Conservation (phyloP, 2,797 vertebrate genomes). For the Parambassis ranga region DNA sequence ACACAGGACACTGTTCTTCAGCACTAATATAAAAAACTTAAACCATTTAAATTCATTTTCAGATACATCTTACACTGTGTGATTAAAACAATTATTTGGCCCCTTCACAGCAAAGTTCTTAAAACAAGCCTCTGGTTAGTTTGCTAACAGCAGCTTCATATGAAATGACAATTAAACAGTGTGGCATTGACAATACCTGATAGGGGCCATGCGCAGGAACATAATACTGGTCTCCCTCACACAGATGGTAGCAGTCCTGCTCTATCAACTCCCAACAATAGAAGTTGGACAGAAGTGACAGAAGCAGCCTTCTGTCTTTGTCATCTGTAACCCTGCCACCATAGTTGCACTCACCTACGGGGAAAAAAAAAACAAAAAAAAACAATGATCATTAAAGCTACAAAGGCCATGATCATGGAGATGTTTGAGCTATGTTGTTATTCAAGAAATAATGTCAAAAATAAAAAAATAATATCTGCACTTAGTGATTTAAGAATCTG, state of each 20-base stretch:
- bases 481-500: no score
- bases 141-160: not conserved
- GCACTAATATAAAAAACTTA: not conserved
- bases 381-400: not conserved
- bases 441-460: no score
- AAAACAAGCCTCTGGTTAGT: no score
- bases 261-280: conserved; percentile 85
- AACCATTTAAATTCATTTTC: not conserved
- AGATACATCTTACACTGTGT: not conserved
- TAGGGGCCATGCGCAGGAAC: conserved; percentile 85
- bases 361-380: not conserved
- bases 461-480: no score
- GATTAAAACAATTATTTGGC: conserved; percentile 7
- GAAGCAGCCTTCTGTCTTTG: conserved; percentile 91
- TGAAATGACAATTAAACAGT: not conserved
- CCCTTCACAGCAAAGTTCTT: no score
- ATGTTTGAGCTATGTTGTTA: not conserved
- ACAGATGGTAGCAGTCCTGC: conserved; percentile 81
- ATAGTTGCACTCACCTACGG: conserved; percentile 94
- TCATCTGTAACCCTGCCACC: conserved; percentile 96
- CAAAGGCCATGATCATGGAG: not conserved
- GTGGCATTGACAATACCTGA: conserved; percentile 77
- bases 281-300: conserved; percentile 90
- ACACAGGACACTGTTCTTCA: not conserved
- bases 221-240: conserved; percentile 84